phyloP scores from a whole-genome alignment of 2,888 invertebrate species.

The Agrotis ipsilon region DNA sequence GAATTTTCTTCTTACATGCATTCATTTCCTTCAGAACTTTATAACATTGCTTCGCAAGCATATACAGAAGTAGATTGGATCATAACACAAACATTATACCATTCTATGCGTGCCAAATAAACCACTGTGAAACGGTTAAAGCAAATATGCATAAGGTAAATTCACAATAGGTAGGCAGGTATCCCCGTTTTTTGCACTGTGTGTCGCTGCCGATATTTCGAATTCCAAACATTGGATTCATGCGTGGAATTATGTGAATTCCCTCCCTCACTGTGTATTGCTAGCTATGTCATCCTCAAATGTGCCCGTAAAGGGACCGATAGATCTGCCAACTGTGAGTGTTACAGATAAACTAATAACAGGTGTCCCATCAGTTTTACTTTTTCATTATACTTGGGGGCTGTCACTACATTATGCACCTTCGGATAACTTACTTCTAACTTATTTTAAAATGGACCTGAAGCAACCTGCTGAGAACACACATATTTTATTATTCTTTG shows the following conservation, averaged over 20 bases:
- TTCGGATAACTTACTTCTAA: slow-evolving; percentile 5
- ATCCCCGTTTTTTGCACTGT: slow-evolving; percentile 65
- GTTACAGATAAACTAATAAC: slow-evolving; percentile 34
- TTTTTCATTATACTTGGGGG: slow-evolving; percentile 6
- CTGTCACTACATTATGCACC: not conserved
- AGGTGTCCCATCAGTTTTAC: slow-evolving; percentile 44
- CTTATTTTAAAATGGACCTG: slow-evolving; percentile 6
- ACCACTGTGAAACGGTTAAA: slow-evolving; percentile 54
- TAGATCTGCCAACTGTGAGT: slow-evolving; percentile 4
- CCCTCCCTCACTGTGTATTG: slow-evolving; percentile 52
- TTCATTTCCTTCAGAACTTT: slow-evolving; percentile 15
- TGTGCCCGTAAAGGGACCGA: slow-evolving; percentile 21
- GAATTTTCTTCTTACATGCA: slow-evolving; percentile 26
- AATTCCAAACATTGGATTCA: slow-evolving; percentile 73
- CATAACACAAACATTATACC: slow-evolving; percentile 25
- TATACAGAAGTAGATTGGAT: slow-evolving; percentile 19
- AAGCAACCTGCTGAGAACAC: slow-evolving; percentile 1
- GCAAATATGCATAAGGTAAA: slow-evolving; percentile 63
- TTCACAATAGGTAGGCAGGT: slow-evolving; percentile 60
- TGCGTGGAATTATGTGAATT: slow-evolving; percentile 66
- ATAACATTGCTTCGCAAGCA: not conserved
- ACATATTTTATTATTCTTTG: slow-evolving; percentile 29
- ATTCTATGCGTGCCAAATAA: slow-evolving; percentile 50
- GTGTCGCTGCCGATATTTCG: slow-evolving; percentile 70
- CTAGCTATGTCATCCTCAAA: slow-evolving; percentile 30